Evolutionary conservation across 2,888 invertebrate species (phyloP).

Genomic region (Galerucella calmariensis): DNA sequence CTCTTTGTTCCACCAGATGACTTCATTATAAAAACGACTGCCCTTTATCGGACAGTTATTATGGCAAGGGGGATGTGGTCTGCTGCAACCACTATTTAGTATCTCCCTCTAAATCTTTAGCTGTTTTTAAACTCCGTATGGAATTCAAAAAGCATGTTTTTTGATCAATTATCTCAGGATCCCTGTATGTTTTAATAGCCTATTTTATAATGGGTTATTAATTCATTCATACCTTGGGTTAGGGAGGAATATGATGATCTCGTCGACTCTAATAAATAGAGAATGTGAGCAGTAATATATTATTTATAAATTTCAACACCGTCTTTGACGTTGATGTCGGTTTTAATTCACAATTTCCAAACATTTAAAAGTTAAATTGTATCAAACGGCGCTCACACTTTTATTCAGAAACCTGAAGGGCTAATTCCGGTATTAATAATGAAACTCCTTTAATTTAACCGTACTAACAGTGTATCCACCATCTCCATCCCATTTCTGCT

Average conservation of each 20-base stretch:
- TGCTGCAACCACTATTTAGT: too few species aligned
- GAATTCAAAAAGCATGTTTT: too few species aligned
- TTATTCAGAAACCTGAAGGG: neutral
- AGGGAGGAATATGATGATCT: neutral
- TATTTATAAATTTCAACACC: slow-evolving; percentile 1
- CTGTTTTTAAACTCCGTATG: too few species aligned
- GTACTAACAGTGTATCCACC: slow-evolving; percentile 10
- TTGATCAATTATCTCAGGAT: too few species aligned
- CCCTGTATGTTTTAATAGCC: too few species aligned
- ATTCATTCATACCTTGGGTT: too few species aligned
- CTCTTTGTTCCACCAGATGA: too few species aligned
- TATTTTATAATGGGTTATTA: too few species aligned
- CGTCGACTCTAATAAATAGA: neutral
- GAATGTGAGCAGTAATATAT: neutral
- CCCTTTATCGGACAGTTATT: too few species aligned
- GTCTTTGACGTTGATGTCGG: neutral
- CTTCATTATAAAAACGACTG: too few species aligned
- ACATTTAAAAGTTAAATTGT: neutral
- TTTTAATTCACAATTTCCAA: neutral
- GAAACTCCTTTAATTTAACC: slow-evolving; percentile 9
- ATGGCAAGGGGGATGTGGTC: too few species aligned
- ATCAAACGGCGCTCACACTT: slow-evolving; percentile 2
- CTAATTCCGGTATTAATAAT: slow-evolving; percentile 13
- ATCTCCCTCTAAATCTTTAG: too few species aligned
- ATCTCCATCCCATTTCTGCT: slow-evolving; percentile 25